Conservation (phyloP, 2,888 invertebrate genomes). For the Cheilosia soror region DNA sequence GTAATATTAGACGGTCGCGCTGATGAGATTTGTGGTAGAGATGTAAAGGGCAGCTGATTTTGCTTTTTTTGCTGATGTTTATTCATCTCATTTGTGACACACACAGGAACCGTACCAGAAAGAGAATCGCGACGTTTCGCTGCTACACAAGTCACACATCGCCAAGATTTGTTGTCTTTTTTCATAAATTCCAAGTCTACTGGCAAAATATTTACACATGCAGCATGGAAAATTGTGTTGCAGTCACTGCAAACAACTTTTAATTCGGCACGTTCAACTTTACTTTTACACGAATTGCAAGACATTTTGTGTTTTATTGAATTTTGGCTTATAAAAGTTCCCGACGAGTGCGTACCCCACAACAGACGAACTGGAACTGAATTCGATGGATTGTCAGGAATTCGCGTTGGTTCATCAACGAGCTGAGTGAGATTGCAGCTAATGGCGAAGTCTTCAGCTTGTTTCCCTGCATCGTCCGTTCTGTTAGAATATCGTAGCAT, state of each 20-base stretch:
- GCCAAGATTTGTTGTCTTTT: too few relatives aligned
- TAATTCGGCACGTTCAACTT: constrained; percentile 12
- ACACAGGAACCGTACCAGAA: constrained; percentile 8
- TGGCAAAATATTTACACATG: background rate
- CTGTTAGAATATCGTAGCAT: too few relatives aligned
- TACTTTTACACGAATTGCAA: constrained; percentile 9
- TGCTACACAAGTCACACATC: too few relatives aligned
- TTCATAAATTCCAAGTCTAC: background rate
- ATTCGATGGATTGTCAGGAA: too few relatives aligned
- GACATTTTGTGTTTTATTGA: constrained; percentile 5
- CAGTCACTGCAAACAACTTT: background rate
- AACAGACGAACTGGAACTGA: too few relatives aligned
- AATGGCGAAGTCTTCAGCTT: too few relatives aligned
- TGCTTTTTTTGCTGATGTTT: background rate
- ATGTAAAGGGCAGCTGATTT: background rate
- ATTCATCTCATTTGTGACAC: background rate
- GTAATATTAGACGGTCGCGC: background rate
- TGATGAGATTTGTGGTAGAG: background rate
- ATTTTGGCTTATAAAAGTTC: too few relatives aligned
- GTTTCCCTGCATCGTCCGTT: too few relatives aligned
- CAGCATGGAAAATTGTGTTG: background rate
- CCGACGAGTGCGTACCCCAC: too few relatives aligned
- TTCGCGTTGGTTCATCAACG: too few relatives aligned
- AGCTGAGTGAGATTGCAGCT: too few relatives aligned
- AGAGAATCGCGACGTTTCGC: constrained; percentile 20